Percentiles rank a stretch among this genome's conserved stretches.
phyloP scores from a whole-genome alignment of 2,113 vertebrate genomes.

The Cryptotis parvus region DNA sequence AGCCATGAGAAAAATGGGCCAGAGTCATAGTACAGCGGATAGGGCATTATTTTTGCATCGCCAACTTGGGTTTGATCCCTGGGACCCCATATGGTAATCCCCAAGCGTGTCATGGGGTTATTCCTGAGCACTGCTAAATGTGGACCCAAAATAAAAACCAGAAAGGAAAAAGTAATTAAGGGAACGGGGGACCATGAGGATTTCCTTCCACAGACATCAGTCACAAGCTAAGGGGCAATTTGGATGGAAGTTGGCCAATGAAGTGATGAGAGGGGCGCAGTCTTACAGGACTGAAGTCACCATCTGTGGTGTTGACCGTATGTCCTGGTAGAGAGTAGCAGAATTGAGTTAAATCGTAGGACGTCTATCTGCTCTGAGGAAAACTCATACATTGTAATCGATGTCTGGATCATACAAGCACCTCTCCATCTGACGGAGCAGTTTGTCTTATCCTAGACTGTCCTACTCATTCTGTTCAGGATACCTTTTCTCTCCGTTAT shows the following conservation, averaged over 20 bases:
- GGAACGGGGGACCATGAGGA: no score
- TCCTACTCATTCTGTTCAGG: no score
- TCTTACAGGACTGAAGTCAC: neutral
- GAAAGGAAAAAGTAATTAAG: no score
- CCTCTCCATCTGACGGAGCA: neutral
- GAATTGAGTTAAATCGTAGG: neutral
- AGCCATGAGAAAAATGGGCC: neutral
- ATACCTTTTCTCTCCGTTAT: neutral
- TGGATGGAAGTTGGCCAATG: neutral
- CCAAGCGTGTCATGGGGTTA: no score
- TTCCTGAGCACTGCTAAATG: no score
- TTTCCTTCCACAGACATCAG: neutral
- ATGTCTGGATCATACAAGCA: neutral
- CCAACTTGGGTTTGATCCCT: no score
- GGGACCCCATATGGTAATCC: no score
- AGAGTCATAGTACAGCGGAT: no score
- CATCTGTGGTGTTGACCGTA: neutral
- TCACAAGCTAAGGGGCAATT: neutral
- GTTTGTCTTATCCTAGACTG: neutral
- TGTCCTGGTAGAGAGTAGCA: neutral
- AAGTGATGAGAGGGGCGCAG: neutral
- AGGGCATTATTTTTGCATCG: no score
- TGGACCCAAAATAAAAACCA: no score
- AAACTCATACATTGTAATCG: neutral
- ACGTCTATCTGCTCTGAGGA: neutral